Evolutionary conservation across 2,888 invertebrate genomes (phyloP).

Genomic region (Chirona hameri): DNA sequence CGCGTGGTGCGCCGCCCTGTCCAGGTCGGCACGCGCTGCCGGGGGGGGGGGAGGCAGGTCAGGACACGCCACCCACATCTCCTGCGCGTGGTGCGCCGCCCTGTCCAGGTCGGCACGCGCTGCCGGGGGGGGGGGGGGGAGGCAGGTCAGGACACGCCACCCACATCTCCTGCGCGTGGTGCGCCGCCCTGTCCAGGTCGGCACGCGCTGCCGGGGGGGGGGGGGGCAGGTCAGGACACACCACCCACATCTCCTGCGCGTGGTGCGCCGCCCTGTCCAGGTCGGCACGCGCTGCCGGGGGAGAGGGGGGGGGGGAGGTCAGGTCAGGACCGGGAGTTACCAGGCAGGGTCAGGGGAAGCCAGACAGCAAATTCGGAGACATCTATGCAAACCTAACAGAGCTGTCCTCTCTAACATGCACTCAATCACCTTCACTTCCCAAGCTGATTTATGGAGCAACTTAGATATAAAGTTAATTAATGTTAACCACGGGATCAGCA

Average conservation of each 20-base stretch:
- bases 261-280: constrained; percentile 54
- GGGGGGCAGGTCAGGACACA: too few relatives aligned
- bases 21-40: constrained; percentile 41
- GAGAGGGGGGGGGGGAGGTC: neutral
- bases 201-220: constrained; percentile 39
- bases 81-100: constrained; percentile 68
- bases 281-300: constrained; percentile 40
- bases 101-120: constrained; percentile 42
- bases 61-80: constrained; percentile 92
- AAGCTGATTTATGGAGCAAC: too few relatives aligned
- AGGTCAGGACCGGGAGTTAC: too few relatives aligned
- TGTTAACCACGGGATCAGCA: too few relatives aligned
- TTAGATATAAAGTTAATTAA: too few relatives aligned
- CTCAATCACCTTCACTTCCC: too few relatives aligned
- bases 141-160: constrained; percentile 90
- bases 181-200: constrained; percentile 48
- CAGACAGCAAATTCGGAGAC: too few relatives aligned
- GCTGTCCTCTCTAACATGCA: too few relatives aligned
- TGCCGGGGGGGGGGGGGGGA: constrained; percentile 37
- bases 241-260: constrained; percentile 88
- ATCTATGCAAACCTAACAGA: too few relatives aligned
- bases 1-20: constrained; percentile 60
- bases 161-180: constrained; percentile 86
- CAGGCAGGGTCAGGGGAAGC: too few relatives aligned
- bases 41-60: too few relatives aligned